Conservation (phyloP, 1,140 invertebrate species). For the Calephelis nemesis region DNA sequence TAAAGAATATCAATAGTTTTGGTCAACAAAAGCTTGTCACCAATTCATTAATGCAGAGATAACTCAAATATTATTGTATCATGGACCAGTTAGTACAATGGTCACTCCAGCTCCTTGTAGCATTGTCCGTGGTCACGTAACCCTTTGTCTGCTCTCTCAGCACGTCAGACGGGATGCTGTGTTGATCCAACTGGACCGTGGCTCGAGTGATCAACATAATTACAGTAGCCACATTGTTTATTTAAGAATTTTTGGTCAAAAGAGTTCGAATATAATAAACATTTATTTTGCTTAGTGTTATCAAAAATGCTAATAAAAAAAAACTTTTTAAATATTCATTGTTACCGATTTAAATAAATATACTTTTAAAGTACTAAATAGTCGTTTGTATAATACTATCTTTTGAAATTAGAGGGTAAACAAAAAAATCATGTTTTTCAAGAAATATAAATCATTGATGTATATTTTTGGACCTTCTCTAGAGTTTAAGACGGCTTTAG, state of each 20-base stretch:
- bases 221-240: not conserved
- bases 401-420: too few relatives aligned
- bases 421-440: too few relatives aligned
- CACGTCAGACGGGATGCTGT: conserved; percentile 2
- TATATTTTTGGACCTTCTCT: too few relatives aligned
- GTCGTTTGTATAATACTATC: too few relatives aligned
- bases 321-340: too few relatives aligned
- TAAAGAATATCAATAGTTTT: not conserved
- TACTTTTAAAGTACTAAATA: too few relatives aligned
- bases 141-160: not conserved
- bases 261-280: not conserved
- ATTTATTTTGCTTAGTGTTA: not conserved
- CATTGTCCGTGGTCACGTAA: conserved; percentile 14
- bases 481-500: too few relatives aligned
- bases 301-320: not conserved
- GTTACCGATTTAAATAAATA: too few relatives aligned
- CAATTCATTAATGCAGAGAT: conserved; percentile 9
- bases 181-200: conserved; percentile 5
- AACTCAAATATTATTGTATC: conserved; percentile 13
- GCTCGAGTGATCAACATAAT: conserved; percentile 7
- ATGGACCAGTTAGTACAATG: conserved; percentile 2
- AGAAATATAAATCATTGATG: too few relatives aligned
- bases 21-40: not conserved
- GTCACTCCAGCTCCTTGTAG: conserved; percentile 3
- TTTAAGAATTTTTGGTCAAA: not conserved